Evolutionary conservation across 2,797 vertebrate genomes (phyloP).

Genomic region (Characodon lateralis): DNA sequence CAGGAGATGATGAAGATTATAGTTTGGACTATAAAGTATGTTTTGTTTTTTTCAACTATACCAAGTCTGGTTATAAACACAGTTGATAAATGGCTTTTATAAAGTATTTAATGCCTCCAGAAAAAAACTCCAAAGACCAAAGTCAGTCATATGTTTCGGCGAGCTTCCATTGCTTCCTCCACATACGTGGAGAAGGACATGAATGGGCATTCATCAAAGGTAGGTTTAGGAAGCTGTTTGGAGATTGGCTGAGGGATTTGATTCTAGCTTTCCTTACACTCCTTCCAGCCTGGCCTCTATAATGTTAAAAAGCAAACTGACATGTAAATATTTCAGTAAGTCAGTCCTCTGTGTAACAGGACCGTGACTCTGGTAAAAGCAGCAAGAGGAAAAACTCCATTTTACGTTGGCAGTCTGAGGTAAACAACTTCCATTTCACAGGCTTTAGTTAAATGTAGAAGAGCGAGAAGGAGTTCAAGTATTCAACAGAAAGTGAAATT

Average conservation of each 20-base stretch:
- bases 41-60: neutral
- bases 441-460: neutral
- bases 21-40: conserved; percentile 50
- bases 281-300: neutral
- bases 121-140: conserved; percentile 57
- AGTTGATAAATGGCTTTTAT: neutral
- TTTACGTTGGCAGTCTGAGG: conserved; percentile 48
- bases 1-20: conserved; percentile 51
- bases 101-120: conserved; percentile 14
- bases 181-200: conserved; percentile 9
- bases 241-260: neutral
- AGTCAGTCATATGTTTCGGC: conserved; percentile 52
- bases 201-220: conserved; percentile 44
- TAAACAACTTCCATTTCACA: conserved; percentile 14
- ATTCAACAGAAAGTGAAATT: neutral
- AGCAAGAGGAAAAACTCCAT: neutral
- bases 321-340: neutral
- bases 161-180: conserved; percentile 28
- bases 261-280: neutral
- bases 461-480: neutral
- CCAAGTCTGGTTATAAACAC: neutral
- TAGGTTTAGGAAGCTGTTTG: neutral
- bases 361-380: neutral
- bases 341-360: conserved; percentile 15
- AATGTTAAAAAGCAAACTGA: neutral